Evolutionary conservation across 2,797 vertebrate species (phyloP).

Genomic region (Rhinophrynus dorsalis): DNA sequence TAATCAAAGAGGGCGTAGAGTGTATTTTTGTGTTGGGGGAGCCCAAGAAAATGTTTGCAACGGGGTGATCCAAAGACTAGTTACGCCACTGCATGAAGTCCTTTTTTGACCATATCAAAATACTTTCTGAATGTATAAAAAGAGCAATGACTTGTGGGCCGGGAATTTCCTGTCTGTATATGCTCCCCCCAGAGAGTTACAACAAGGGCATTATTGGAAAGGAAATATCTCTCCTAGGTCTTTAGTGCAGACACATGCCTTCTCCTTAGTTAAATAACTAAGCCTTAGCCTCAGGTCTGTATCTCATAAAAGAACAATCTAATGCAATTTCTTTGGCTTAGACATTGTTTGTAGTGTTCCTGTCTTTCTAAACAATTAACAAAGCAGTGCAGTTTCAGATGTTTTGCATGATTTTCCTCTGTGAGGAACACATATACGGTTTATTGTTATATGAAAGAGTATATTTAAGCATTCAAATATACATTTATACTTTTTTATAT

Average conservation of each 20-base stretch:
- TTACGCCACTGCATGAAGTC: no score
- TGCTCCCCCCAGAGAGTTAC: no score
- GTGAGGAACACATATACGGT: no score
- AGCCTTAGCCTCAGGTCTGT: neutral
- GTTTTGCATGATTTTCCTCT: neutral
- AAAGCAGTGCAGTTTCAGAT: neutral
- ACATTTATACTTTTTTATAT: no score
- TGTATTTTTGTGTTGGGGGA: no score
- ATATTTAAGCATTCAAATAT: no score
- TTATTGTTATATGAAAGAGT: no score
- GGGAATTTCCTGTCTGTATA: constrained; percentile 22
- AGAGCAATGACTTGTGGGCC: neutral
- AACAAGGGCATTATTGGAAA: constrained; percentile 3
- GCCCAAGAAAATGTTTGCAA: no score
- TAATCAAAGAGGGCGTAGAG: no score
- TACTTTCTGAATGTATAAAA: neutral
- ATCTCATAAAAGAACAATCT: neutral
- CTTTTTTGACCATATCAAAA: no score
- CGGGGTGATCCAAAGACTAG: no score
- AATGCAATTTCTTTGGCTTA: neutral
- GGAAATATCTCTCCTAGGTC: neutral
- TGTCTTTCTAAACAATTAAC: neutral
- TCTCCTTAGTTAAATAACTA: no score
- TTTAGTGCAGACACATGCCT: neutral
- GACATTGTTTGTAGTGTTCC: constrained; percentile 1